These are phyloP conservation scores for Phodopus roborovskii DNA, from an alignment of 2,113 vertebrate genomes.

Conservation along the genomic window DNA sequence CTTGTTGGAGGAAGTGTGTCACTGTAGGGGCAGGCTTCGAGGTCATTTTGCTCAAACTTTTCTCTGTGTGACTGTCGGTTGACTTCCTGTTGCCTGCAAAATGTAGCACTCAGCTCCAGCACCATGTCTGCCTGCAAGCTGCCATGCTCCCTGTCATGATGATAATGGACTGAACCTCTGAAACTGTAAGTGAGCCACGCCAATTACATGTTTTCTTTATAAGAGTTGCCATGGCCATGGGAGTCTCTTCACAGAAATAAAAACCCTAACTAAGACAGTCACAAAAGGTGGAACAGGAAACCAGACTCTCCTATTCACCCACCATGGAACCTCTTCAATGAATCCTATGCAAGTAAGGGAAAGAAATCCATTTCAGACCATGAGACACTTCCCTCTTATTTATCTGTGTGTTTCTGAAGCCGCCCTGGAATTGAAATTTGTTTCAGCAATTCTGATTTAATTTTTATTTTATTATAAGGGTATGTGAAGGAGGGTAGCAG, in stretches of 20 bases:
- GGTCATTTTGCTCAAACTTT: not conserved
- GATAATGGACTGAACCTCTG: not conserved
- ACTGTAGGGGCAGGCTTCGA: not conserved
- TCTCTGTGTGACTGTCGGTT: too few relatives aligned
- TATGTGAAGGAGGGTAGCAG: not conserved
- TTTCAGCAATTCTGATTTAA: not conserved
- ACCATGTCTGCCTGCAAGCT: not conserved
- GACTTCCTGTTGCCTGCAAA: not conserved
- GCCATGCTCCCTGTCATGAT: not conserved
- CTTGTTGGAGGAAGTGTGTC: not conserved
- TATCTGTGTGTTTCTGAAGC: not conserved
- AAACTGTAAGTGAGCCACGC: not conserved
- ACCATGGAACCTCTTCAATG: not conserved
- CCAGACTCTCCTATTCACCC: not conserved
- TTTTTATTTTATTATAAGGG: not conserved
- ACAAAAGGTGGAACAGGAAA: not conserved
- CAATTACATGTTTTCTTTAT: not conserved
- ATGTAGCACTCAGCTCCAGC: not conserved
- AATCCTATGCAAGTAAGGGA: not conserved
- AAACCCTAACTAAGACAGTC: not conserved
- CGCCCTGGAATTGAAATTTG: not conserved
- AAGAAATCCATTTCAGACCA: not conserved
- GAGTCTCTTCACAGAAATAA: not conserved
- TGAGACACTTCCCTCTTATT: not conserved
- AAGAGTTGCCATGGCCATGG: not conserved